Evolutionary conservation across 2,888 invertebrate genomes (phyloP).

Genomic region (Chloroclystis v-ata): DNA sequence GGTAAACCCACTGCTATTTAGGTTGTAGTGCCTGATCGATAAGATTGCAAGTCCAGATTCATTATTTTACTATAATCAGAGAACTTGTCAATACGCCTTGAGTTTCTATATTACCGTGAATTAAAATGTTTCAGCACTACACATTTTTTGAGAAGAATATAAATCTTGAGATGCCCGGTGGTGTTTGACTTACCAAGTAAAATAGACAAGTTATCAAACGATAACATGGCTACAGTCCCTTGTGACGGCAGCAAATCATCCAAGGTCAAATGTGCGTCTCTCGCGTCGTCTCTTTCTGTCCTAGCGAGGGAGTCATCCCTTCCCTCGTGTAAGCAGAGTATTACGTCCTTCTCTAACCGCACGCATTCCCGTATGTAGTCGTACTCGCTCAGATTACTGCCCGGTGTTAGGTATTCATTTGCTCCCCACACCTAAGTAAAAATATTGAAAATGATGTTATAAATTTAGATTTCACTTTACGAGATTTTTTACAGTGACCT

Average conservation of each 20-base stretch:
- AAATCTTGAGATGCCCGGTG: not conserved
- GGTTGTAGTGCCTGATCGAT: too few species aligned
- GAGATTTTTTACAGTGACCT: too few species aligned
- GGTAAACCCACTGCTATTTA: too few species aligned
- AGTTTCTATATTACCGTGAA: too few species aligned
- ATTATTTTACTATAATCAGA: too few species aligned
- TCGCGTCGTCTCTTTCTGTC: constrained; percentile 88
- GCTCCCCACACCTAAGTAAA: constrained; percentile 86
- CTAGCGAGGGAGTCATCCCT: constrained; percentile 84
- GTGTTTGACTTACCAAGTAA: constrained; percentile 27
- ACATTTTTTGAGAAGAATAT: too few species aligned
- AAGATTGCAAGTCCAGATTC: too few species aligned
- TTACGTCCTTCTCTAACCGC: constrained; percentile 93
- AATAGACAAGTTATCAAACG: constrained; percentile 90
- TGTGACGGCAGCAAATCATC: constrained; percentile 87
- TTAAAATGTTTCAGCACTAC: too few species aligned
- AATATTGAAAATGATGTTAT: too few species aligned
- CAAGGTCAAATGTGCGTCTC: constrained; percentile 84
- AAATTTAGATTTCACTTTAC: too few species aligned
- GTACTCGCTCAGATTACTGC: constrained; percentile 90
- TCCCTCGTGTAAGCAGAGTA: constrained; percentile 82
- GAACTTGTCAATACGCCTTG: too few species aligned
- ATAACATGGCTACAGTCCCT: constrained; percentile 84
- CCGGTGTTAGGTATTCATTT: constrained; percentile 91
- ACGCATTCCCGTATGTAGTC: constrained; percentile 96